Evolutionary conservation across 2,113 vertebrate genomes (phyloP).

Genomic region (Asarcornis scutulata): DNA sequence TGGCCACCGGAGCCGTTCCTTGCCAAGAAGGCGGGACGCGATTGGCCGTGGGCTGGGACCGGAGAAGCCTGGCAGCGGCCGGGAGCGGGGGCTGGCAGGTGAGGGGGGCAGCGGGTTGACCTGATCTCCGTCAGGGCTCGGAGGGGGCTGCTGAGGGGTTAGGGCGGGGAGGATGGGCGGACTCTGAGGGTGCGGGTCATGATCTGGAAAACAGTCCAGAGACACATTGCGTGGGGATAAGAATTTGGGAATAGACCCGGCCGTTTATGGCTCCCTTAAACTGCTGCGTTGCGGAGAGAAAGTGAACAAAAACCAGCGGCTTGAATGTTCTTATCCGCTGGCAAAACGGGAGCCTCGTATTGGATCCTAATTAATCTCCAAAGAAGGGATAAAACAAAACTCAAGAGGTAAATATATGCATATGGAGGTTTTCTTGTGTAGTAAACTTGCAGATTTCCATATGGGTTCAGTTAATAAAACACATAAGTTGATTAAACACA

Average conservation of each 20-base stretch:
- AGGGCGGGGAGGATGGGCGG: no score
- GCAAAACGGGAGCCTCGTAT: neutral
- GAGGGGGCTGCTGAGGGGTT: no score
- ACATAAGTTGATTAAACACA: no score
- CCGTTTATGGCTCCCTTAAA: neutral
- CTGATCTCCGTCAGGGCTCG: no score
- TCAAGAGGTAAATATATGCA: neutral
- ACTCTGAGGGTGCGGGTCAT: neutral
- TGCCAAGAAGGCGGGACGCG: neutral
- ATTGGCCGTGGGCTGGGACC: slow-evolving; percentile 22
- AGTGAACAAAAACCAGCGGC: neutral
- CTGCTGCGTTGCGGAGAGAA: neutral
- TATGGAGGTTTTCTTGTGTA: neutral
- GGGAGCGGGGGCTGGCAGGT: no score
- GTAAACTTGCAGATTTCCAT: neutral
- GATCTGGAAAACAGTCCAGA: neutral
- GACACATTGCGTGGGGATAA: neutral
- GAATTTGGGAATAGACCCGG: neutral
- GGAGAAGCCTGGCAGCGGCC: fast-evolving
- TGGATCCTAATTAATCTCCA: neutral
- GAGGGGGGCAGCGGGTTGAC: no score
- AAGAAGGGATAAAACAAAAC: neutral
- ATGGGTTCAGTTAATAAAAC: neutral
- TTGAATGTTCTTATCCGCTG: neutral
- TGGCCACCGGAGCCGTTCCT: neutral